These are phyloP conservation scores for Empidonax traillii DNA, from an alignment of 2,113 vertebrate genomes.

Conservation along the genomic window DNA sequence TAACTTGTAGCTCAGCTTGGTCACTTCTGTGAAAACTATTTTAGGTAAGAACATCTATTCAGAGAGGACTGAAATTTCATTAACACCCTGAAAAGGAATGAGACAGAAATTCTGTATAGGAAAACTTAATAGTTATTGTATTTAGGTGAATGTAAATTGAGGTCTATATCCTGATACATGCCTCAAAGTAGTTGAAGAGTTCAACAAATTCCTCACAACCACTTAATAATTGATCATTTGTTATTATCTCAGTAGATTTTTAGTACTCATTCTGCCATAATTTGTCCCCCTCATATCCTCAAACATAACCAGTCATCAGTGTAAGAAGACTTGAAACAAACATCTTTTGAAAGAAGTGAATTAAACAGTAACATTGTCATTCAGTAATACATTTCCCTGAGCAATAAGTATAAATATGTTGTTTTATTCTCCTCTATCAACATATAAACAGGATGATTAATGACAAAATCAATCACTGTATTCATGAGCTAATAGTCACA, in stretches of 20 bases:
- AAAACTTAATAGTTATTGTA: neutral
- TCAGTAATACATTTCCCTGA: neutral
- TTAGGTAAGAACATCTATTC: neutral
- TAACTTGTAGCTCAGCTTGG: neutral
- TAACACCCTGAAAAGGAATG: neutral
- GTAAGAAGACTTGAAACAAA: slow-evolving; percentile 17
- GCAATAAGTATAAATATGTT: neutral
- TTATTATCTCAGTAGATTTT: neutral
- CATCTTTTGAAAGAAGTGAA: neutral
- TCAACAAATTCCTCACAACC: neutral
- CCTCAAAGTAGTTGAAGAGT: neutral
- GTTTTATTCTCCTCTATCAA: neutral
- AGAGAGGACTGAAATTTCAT: neutral
- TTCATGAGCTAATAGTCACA: neutral
- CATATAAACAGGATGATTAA: neutral
- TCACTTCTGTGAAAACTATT: neutral
- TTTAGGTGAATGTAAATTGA: neutral
- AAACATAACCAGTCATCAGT: neutral
- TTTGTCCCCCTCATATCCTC: neutral
- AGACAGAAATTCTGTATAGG: neutral
- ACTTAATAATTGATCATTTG: neutral
- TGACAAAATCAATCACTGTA: neutral
- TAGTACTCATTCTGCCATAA: neutral
- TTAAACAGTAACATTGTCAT: neutral
- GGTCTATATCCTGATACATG: neutral